phyloP scores from a whole-genome alignment of 2,797 vertebrate genomes.

The Paramormyrops hopkinsi region DNA sequence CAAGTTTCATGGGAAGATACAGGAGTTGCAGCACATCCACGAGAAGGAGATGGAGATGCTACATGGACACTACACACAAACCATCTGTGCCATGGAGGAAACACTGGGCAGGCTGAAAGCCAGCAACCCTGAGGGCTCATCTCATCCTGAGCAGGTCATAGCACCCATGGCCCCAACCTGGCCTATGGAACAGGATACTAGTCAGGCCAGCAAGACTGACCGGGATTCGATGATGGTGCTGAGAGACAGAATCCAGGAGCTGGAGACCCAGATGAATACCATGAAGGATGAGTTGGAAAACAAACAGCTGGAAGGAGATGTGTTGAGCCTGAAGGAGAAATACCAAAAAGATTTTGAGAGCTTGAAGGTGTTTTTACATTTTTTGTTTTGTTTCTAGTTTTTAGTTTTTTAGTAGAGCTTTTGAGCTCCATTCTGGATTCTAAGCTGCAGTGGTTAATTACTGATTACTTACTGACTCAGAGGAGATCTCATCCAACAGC shows the following conservation, averaged over 20 bases:
- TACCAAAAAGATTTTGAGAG: slow-evolving; percentile 97
- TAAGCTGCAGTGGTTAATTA: slow-evolving; percentile 26
- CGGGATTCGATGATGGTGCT: slow-evolving; percentile 69
- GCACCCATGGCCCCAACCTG: slow-evolving; percentile 13
- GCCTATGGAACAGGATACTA: slow-evolving; percentile 45
- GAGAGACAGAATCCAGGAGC: slow-evolving; percentile 80
- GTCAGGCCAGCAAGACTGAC: slow-evolving; percentile 38
- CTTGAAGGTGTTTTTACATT: slow-evolving; percentile 74
- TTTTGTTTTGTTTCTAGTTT: slow-evolving; percentile 28
- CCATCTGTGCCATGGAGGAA: slow-evolving; percentile 61
- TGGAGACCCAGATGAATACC: slow-evolving; percentile 83
- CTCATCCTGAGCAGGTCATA: not conserved
- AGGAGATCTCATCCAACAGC: not conserved
- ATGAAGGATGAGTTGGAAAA: slow-evolving; percentile 89
- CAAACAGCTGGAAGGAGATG: slow-evolving; percentile 76
- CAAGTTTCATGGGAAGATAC: slow-evolving; percentile 73
- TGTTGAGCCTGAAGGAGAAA: slow-evolving; percentile 79
- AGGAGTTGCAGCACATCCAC: slow-evolving; percentile 72
- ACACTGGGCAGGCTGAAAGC: slow-evolving; percentile 49
- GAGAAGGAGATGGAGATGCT: slow-evolving; percentile 74
- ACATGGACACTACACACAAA: slow-evolving; percentile 69
- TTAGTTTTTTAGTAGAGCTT: slow-evolving; percentile 12
- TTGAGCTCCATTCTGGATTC: slow-evolving; percentile 30
- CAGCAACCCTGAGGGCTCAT: slow-evolving; percentile 31
- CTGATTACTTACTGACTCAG: not conserved